Percentiles rank a stretch among this genome's conserved stretches.
phyloP scores from a whole-genome alignment of 2,797 vertebrate species.

The Scolopax rusticola region DNA sequence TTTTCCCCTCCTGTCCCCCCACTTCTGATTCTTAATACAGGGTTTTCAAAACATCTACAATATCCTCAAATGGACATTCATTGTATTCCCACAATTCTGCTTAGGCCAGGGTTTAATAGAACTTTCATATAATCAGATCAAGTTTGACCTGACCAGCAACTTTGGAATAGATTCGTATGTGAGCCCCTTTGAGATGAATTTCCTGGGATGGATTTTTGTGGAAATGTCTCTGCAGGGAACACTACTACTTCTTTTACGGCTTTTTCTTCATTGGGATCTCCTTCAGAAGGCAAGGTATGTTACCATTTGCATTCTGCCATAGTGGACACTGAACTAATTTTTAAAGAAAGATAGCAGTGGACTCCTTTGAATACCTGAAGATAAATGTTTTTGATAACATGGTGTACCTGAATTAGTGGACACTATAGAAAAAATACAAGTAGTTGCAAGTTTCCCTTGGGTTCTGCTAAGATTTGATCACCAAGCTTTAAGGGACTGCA shows the following conservation, averaged over 20 bases:
- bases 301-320: neutral
- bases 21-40: constrained; percentile 14
- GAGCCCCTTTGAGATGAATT: constrained; percentile 79
- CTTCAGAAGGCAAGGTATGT: constrained; percentile 64
- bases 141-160: constrained; percentile 72
- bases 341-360: neutral
- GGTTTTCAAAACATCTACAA: constrained; percentile 71
- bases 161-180: constrained; percentile 77
- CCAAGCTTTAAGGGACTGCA: neutral
- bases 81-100: constrained; percentile 80
- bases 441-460: neutral
- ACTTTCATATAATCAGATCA: constrained; percentile 80
- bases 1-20: fast-evolving
- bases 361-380: neutral
- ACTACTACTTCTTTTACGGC: constrained; percentile 63
- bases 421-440: neutral
- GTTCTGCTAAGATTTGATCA: neutral
- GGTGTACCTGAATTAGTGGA: neutral
- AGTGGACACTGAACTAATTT: neutral
- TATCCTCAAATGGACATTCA: constrained; percentile 76
- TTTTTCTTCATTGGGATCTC: constrained; percentile 73
- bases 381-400: neutral
- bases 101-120: constrained; percentile 81
- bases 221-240: constrained; percentile 76
- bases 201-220: constrained; percentile 77